Evolutionary conservation across 2,797 vertebrate genomes (phyloP).

Genomic region (Coregonus sp.): DNA sequence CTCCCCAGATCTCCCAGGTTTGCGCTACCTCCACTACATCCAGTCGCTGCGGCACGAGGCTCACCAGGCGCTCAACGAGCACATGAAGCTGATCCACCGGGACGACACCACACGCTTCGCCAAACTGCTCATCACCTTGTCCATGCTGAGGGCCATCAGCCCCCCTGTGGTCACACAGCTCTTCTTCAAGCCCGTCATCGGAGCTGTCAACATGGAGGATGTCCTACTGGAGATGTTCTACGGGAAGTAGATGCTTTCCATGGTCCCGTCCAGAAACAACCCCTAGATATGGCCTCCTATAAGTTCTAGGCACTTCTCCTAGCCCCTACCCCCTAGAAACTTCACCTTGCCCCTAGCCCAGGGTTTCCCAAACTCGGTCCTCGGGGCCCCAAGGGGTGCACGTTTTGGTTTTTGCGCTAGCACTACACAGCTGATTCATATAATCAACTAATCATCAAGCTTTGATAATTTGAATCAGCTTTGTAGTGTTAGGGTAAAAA

Average conservation of each 20-base stretch:
- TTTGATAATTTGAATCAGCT: no score
- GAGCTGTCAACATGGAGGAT: conserved; percentile 93
- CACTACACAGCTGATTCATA: no score
- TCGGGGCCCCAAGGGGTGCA: no score
- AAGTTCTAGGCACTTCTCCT: neutral
- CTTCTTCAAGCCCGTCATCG: conserved; percentile 95
- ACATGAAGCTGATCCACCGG: conserved; percentile 85
- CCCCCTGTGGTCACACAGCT: conserved; percentile 87
- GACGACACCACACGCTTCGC: conserved; percentile 85
- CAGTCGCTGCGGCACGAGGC: conserved; percentile 92
- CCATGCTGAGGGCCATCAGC: conserved; percentile 88
- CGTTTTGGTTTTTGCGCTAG: no score
- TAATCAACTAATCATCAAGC: no score
- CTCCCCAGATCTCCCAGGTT: conserved; percentile 83
- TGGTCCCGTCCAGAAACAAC: neutral
- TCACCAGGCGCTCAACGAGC: conserved; percentile 92
- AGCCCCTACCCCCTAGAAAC: neutral
- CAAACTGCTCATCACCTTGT: conserved; percentile 89
- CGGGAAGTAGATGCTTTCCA: conserved; percentile 75
- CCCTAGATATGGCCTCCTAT: neutral
- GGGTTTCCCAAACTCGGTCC: no score
- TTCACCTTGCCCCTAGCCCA: no score
- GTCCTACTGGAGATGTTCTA: conserved; percentile 98
- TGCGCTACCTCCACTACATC: conserved; percentile 91
- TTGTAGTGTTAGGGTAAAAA: no score